Evolutionary conservation across 2,888 invertebrate species (phyloP).

Genomic region (Ophion obscuratus): DNA sequence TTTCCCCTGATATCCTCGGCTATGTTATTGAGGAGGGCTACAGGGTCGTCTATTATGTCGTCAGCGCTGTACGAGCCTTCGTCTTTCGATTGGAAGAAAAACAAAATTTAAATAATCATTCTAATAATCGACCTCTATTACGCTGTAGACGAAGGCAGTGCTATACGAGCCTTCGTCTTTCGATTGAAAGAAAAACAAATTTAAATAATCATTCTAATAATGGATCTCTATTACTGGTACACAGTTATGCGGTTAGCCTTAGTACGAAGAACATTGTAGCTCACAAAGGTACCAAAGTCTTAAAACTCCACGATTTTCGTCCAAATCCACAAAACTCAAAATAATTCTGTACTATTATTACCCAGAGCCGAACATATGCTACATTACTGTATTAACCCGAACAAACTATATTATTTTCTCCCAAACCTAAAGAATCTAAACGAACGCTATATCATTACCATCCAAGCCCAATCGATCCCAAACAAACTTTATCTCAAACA

Average conservation of each 20-base stretch:
- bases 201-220: neutral
- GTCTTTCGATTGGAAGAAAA: conserved; percentile 19
- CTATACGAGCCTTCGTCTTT: conserved; percentile 61
- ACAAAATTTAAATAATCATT: neutral
- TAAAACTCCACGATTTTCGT: neutral
- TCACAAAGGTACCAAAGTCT: neutral
- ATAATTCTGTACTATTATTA: neutral
- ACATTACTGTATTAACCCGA: neutral
- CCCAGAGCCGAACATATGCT: neutral
- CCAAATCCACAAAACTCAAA: neutral
- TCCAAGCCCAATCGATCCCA: no score
- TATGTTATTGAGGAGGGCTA: conserved; percentile 68
- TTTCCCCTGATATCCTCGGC: conserved; percentile 72
- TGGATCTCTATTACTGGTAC: neutral
- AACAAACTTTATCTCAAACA: no score
- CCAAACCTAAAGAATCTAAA: no score
- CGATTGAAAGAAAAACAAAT: neutral
- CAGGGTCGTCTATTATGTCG: conserved; percentile 72
- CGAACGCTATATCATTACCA: no score
- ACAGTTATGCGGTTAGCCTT: neutral
- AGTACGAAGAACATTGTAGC: no score
- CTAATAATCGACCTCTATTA: neutral
- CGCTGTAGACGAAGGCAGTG: neutral
- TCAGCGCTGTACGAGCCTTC: conserved; percentile 62
- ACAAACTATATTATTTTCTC: neutral